These are phyloP conservation scores for Caloenas nicobarica DNA, from an alignment of 2,113 vertebrate species.

Conservation along the genomic window DNA sequence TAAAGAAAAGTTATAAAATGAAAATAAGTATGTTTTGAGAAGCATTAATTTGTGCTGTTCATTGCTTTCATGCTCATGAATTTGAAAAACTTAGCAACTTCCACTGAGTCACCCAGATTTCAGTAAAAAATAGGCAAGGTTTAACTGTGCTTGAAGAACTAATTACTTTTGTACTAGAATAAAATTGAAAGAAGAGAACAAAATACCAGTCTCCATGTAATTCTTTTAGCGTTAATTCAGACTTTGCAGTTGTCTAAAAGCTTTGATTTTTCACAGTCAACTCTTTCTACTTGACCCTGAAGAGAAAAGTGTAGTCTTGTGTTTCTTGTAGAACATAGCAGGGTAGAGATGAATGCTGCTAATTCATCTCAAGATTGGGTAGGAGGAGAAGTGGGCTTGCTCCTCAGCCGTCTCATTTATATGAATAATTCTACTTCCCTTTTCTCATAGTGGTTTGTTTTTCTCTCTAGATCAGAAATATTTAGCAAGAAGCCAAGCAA, in stretches of 20 bases:
- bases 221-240: conserved; percentile 22
- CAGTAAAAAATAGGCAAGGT: neutral
- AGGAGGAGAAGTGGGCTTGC: neutral
- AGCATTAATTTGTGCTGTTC: conserved; percentile 1
- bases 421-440: neutral
- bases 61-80: neutral
- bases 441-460: neutral
- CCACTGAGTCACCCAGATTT: conserved; percentile 14
- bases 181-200: conserved; percentile 45
- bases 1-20: neutral
- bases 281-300: neutral
- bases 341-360: neutral
- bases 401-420: neutral
- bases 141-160: conserved; percentile 34
- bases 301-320: conserved; percentile 8
- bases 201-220: neutral
- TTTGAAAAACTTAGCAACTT: conserved; percentile 27
- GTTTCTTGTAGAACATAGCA: neutral
- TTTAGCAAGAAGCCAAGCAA: neutral
- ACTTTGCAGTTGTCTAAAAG: neutral
- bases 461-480: neutral
- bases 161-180: conserved; percentile 34
- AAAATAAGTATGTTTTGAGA: neutral
- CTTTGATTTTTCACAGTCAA: conserved; percentile 34
- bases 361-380: neutral